These are phyloP conservation scores for Montipora capitata DNA, from an alignment of 92 coral and sea anemone species.

Conservation along the genomic window DNA sequence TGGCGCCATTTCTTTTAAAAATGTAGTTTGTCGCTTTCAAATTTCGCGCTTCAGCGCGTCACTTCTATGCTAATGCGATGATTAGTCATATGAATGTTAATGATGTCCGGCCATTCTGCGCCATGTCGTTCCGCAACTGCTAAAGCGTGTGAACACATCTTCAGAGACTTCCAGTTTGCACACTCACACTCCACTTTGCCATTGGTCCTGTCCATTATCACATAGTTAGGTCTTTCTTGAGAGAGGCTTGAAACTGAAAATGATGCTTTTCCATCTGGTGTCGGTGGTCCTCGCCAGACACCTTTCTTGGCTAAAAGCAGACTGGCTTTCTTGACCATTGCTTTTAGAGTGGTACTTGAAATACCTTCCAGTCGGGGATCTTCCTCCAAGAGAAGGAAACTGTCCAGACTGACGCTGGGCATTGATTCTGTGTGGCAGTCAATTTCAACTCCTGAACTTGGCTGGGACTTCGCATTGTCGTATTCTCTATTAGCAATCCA, in stretches of 20 bases:
- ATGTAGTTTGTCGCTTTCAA: too few relatives aligned
- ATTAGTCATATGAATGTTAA: too few relatives aligned
- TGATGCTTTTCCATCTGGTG: neutral
- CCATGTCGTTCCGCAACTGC: neutral
- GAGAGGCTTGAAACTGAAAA: constrained; percentile 54
- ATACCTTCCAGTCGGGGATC: constrained; percentile 4
- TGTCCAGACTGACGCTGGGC: neutral
- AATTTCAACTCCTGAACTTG: too few relatives aligned
- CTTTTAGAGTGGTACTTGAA: neutral
- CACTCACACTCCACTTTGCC: constrained; percentile 59
- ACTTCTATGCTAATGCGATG: too few relatives aligned
- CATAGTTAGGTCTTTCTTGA: constrained; percentile 27
- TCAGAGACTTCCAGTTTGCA: constrained; percentile 22
- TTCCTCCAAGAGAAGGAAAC: neutral
- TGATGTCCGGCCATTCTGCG: too few relatives aligned
- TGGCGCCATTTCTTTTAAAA: too few relatives aligned
- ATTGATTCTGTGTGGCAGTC: too few relatives aligned
- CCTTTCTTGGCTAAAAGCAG: constrained; percentile 2
- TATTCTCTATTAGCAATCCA: neutral
- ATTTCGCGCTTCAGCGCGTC: too few relatives aligned
- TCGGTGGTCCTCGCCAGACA: constrained; percentile 58
- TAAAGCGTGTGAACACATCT: constrained; percentile 33
- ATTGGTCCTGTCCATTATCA: neutral
- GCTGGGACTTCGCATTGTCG: neutral
- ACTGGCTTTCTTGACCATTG: neutral